Base-by-base conservation (phyloP, 2,888 invertebrate genomes). In the Dryobota labecula region DNA sequence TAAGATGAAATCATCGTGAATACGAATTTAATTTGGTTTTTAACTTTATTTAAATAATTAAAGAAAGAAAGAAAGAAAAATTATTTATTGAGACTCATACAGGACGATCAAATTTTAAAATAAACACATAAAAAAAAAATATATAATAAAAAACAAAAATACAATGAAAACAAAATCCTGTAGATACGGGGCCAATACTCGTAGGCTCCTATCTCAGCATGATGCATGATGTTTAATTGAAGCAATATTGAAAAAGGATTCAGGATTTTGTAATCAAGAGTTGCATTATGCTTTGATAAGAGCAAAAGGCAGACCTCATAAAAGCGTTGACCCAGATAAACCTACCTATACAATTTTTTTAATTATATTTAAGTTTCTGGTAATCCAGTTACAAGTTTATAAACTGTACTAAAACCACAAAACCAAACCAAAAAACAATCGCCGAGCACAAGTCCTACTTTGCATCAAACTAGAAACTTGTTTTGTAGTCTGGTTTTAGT, bases 1-100 rank as follows among this genome's bases (percentile, higher is more conserved):
- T 47, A 24, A 7, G 49, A 49, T 68, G 24, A 61, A 2, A 45
- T 30, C 30, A 76, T 27, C 18, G 30, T n/a, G 24, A 54, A 36
- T 41, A 30, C 8, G 5, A 45, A 43, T 27, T 47, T 8, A 6
- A 51, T 20, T 3, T 56, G 1, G 6, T 15, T 2, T 41, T 41
- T 0, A 4, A 15, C 6, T 54, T n/a, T 0, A 24, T 47, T 63
- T 20, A 6, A 54, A 61, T 45, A 45, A n/a, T n/a, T n/a, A n/a
- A n/a, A n/a, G n/a, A n/a, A n/a, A n/a, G n/a, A n/a, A n/a, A n/a
- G n/a, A n/a, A n/a, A n/a, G n/a, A n/a, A n/a, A n/a, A n/a, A n/a
- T n/a, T n/a, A n/a, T n/a, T n/a, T n/a, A n/a, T n/a, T n/a, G n/a
- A n/a, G n/a, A n/a, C n/a, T n/a, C n/a, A n/a, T n/a, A n/a, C n/a